phyloP scores from a whole-genome alignment of 2,113 vertebrate species.

The Eulemur rufifrons region DNA sequence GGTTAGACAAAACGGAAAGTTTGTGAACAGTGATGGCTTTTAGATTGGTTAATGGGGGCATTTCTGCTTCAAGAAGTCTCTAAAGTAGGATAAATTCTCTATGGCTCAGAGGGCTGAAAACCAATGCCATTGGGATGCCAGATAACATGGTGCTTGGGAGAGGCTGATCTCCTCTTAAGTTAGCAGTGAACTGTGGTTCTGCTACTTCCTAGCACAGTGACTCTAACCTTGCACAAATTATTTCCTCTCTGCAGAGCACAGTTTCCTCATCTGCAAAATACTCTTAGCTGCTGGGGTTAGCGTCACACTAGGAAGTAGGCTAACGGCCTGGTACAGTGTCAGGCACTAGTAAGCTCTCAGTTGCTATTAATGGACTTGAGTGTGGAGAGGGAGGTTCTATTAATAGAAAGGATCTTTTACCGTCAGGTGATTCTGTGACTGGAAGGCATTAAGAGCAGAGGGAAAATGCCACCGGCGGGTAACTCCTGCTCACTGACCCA shows the following conservation, averaged over 20 bases:
- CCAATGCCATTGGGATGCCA: background rate
- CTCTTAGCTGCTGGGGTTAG: background rate
- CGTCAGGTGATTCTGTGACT: background rate
- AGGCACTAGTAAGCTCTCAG: background rate
- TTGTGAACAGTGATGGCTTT: background rate
- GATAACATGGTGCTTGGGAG: background rate
- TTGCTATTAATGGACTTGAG: background rate
- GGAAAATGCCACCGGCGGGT: background rate
- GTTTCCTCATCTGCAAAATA: background rate
- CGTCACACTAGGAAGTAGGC: background rate
- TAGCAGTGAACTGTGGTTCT: background rate
- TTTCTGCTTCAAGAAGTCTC: background rate
- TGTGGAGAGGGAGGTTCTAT: background rate
- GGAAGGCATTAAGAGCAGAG: background rate
- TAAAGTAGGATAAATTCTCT: background rate
- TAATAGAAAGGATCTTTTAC: background rate
- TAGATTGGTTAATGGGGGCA: background rate
- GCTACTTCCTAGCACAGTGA: background rate
- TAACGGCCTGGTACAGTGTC: background rate
- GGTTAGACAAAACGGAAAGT: background rate
- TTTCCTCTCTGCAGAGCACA: background rate
- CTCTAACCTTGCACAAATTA: background rate
- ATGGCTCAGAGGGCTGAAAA: background rate
- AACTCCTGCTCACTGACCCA: background rate
- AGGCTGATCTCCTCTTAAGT: background rate